phyloP scores from a whole-genome alignment of 2,797 vertebrate species.

The Bovichtus diacanthus region DNA sequence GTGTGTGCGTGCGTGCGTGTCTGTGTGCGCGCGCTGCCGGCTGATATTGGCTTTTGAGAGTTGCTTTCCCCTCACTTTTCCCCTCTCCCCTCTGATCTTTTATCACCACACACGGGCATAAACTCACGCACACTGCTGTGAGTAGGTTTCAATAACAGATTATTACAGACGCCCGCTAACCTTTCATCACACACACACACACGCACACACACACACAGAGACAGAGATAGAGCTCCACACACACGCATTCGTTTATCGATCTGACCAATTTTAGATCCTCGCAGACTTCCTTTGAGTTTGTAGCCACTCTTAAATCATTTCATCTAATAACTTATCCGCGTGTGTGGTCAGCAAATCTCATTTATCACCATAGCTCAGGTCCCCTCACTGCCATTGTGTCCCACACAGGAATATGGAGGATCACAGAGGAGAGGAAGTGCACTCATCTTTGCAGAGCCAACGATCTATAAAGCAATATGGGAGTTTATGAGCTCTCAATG shows the following conservation, averaged over 20 bases:
- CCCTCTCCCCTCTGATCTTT: conserved; percentile 69
- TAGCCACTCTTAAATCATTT: conserved; percentile 62
- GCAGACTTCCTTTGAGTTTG: conserved; percentile 55
- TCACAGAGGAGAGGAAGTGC: conserved; percentile 47
- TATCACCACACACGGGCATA: conserved; percentile 39
- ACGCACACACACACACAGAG: conserved; percentile 5
- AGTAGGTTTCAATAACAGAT: conserved; percentile 70
- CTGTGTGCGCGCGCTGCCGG: neutral
- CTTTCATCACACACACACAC: conserved; percentile 56
- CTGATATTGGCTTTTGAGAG: conserved; percentile 64
- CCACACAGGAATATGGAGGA: conserved; percentile 56
- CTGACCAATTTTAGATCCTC: conserved; percentile 46
- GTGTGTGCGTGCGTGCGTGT: conserved; percentile 1
- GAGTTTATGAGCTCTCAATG: conserved; percentile 79
- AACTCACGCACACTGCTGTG: neutral
- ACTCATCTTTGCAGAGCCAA: conserved; percentile 61
- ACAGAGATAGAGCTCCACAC: too few relatives aligned
- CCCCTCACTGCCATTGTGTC: conserved; percentile 55
- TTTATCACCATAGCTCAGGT: conserved; percentile 69
- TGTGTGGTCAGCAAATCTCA: conserved; percentile 72
- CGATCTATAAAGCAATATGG: conserved; percentile 81
- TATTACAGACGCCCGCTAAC: conserved; percentile 68
- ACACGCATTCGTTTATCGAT: conserved; percentile 44
- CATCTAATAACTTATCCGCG: conserved; percentile 68
- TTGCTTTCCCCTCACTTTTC: conserved; percentile 63